These are phyloP conservation scores for Mastacembelus armatus DNA, from an alignment of 2,797 vertebrate species.

Conservation along the genomic window DNA sequence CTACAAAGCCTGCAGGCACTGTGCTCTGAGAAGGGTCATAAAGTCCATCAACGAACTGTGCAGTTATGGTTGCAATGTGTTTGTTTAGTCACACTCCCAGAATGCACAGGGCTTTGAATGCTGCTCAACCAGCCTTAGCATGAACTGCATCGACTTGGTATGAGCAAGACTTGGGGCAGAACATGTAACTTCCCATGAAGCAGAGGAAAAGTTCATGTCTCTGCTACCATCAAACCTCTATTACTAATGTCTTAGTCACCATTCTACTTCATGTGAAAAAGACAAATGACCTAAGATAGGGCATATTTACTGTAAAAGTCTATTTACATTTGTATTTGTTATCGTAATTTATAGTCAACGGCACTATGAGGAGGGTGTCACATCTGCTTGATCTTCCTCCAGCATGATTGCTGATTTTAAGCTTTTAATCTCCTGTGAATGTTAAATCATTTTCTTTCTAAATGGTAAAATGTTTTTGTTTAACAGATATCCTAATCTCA, in stretches of 20 bases:
- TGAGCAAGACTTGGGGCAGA: conserved; percentile 15
- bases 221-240: not conserved
- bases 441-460: not conserved
- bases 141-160: conserved; percentile 18
- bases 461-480: not conserved
- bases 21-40: conserved; percentile 55
- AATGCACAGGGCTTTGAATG: conserved; percentile 51
- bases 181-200: conserved; percentile 23
- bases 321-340: too few relatives aligned
- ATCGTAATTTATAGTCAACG: too few relatives aligned
- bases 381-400: too few relatives aligned
- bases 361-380: too few relatives aligned
- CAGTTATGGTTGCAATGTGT: conserved; percentile 59
- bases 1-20: conserved; percentile 54
- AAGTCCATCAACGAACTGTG: conserved; percentile 65
- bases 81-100: conserved; percentile 71
- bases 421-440: too few relatives aligned
- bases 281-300: not conserved
- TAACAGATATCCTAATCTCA: not conserved
- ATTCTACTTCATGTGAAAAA: not conserved
- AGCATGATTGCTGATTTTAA: too few relatives aligned
- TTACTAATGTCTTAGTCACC: conserved; percentile 21
- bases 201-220: conserved; percentile 14
- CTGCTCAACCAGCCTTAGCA: conserved; percentile 18
- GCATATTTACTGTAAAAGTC: not conserved